Base-by-base conservation (phyloP, 2,113 vertebrate genomes). In the Perca schrenkii region DNA sequence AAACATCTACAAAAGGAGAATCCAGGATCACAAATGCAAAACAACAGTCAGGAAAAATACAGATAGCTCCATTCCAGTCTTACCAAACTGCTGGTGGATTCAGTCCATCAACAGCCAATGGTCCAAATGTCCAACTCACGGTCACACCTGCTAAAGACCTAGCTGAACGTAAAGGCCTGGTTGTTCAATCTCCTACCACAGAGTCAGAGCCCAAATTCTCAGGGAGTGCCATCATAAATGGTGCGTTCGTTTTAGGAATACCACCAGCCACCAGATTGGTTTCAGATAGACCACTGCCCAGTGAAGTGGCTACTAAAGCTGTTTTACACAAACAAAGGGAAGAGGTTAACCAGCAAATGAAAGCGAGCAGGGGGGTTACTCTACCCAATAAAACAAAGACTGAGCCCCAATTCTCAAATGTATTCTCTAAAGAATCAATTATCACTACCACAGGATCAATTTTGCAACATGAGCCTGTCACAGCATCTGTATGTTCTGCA, bases 381-480 rank as follows among this genome's bases (percentile, higher is more conserved):
- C 17, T 40, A 49, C 43, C 66, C 25, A 77, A 49, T 61, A 82
- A 85, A 46, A 81, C 47, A 74, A 88, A 75, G n/a, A 62, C 19
- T 31, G 69, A 50, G 8, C 10, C 47, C n/a, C 49, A 63, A 6
- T 65, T 76, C 16, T 64, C 54, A 25, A 79, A 82, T 28, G 36
- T 46, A 28, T 43, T 72, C 16, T 7, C 36, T 4, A 65, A 86
- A 34, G 61, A 80, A 60, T 50, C 74, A 56, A 17, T 15, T 25
- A 25, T 46, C 2, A 0, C 53, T 16, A 58, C 34, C 2, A 58
- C 31, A 63, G 57, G 10, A 68, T 60, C 72, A 7, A 4, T 68
- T 53, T n/a, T 82, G n/a, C 74, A 62, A 50, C 86, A 90, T 17
- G 28, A 84, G 16, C 81, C 81, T 22, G 75, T 86, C 8, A 85